Evolutionary conservation across 1,140 invertebrate genomes (phyloP).

Genomic region (Theocolax elegans): DNA sequence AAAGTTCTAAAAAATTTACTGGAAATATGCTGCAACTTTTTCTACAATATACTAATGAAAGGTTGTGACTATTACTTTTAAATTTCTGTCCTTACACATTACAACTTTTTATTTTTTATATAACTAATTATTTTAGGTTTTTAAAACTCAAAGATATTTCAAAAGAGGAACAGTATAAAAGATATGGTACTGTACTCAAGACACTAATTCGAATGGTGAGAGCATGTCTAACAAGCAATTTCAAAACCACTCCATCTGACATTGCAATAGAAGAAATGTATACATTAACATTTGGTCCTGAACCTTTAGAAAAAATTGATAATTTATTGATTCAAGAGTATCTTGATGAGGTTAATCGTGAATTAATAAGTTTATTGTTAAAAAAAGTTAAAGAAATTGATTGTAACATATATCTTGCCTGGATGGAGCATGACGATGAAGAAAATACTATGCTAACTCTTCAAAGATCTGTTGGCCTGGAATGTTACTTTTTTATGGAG

Average conservation of each 20-base stretch:
- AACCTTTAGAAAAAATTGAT: constrained; percentile 38
- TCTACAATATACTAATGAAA: constrained; percentile 41
- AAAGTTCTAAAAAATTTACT: constrained; percentile 44
- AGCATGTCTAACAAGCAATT: constrained; percentile 42
- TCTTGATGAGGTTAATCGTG: constrained; percentile 44
- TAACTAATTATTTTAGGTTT: constrained; percentile 35
- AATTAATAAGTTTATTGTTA: constrained; percentile 50
- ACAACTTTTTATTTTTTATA: too few species aligned
- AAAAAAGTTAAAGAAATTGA: constrained; percentile 55
- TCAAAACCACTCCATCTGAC: background rate
- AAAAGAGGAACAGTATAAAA: constrained; percentile 43
- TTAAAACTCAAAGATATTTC: constrained; percentile 34
- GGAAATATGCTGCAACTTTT: constrained; percentile 52
- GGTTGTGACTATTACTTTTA: constrained; percentile 17
- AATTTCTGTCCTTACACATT: background rate
- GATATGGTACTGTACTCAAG: constrained; percentile 54
- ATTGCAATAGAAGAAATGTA: constrained; percentile 49
- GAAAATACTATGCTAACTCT: constrained; percentile 51
- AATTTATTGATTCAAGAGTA: constrained; percentile 11
- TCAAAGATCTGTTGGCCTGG: constrained; percentile 56
- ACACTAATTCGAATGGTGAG: constrained; percentile 46
- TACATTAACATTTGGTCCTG: constrained; percentile 55
- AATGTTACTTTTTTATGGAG: constrained; percentile 54
- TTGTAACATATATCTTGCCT: constrained; percentile 55
- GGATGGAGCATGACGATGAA: constrained; percentile 56